Base-by-base conservation (phyloP, 1,140 invertebrate species). In the Neodiprion virginianus region DNA sequence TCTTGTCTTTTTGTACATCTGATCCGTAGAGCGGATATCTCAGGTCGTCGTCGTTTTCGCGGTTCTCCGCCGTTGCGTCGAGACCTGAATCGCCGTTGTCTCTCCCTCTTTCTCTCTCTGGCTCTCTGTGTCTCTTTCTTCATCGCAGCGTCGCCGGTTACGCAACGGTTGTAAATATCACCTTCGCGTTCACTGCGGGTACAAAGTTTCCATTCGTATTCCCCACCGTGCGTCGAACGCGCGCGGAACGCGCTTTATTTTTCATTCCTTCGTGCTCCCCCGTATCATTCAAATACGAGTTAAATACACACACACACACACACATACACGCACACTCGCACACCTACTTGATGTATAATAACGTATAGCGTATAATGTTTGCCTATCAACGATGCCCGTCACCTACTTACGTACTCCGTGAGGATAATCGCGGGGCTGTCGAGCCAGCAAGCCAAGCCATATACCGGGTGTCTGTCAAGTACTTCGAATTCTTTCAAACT, bases 121-220 rank as follows among this genome's bases (percentile, higher is more conserved):
- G 48, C 61, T 67, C 67, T 17, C 50, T 50, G 48, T 76, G 12
- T 69, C 40, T 73, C 72, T 73, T 48, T 69, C 49, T 48, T 17
- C 53, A 48, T 76, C 28, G 68, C 68, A 3, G 14, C 23, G 14
- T 69, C 28, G 28, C 11, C 5, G n/a, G 53, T 61, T 61, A 61
- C 53, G 53, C 53, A 61, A 61, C 53, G 53, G 53, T 61, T 61
- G 53, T 61, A 61, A 61, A 61, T 61, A 61, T 61, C 53, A 61
- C 53, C 53, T 61, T 61, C 53, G 53, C 53, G 53, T 61, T 61
- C 53, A 40, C 28, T 40, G 28, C 28, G 28, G 53, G 53, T 17
- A 61, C 53, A 61, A 61, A 61, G 53, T 61, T 61, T 61, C 53
- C 53, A 61, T 61, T 61, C 53, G 53, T 61, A 61, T 61, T 61